Conservation (phyloP, 2,113 vertebrate species). For the Campylomormyrus tamandua region DNA sequence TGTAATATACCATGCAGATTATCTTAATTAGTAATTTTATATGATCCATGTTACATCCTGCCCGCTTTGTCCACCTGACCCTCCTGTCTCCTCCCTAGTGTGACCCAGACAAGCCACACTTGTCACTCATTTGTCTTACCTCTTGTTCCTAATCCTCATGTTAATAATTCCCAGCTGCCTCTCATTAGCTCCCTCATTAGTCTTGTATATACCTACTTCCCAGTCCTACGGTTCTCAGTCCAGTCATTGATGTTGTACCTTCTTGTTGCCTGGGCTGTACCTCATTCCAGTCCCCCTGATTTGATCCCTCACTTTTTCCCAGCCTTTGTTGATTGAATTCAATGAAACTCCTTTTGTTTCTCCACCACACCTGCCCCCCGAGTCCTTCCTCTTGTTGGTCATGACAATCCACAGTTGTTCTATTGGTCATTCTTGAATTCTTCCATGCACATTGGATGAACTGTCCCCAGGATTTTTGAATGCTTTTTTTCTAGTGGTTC, state of each 20-base stretch:
- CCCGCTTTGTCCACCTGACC: neutral
- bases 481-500: neutral
- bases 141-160: neutral
- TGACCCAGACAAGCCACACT: neutral
- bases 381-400: neutral
- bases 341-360: neutral
- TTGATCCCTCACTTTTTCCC: neutral
- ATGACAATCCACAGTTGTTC: neutral
- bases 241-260: neutral
- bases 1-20: neutral
- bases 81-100: neutral
- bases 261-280: neutral
- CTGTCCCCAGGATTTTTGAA: neutral
- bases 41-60: neutral
- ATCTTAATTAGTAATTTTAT: slow-evolving; percentile 2
- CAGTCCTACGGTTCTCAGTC: neutral
- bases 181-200: neutral
- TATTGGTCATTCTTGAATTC: neutral
- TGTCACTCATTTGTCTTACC: neutral
- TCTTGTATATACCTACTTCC: neutral
- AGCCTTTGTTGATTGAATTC: neutral
- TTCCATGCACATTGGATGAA: neutral
- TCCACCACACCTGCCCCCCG: neutral
- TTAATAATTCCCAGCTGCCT: neutral
- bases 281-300: neutral